Percentiles rank a stretch among this genome's conserved stretches.
Conservation (phyloP, 2,888 invertebrate genomes). For the Leptothorax acervorum region DNA sequence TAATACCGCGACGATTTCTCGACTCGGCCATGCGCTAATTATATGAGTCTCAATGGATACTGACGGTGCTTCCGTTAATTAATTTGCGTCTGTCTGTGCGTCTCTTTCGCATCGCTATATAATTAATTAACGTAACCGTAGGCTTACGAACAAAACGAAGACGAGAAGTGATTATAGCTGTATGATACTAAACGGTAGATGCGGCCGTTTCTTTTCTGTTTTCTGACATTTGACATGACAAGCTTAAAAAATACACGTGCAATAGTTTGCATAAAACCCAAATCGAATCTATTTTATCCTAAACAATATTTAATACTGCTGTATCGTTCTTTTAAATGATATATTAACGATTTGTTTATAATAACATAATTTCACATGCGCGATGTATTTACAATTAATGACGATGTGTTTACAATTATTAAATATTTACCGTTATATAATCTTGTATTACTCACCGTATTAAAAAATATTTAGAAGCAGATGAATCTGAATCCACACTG, state of each 20-base stretch:
- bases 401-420: neutral
- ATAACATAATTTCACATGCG: neutral
- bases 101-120: conserved; percentile 38
- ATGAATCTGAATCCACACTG: neutral
- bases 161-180: conserved; percentile 59
- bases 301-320: neutral
- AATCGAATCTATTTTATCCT: neutral
- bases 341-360: neutral
- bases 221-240: neutral
- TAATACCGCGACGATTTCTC: conserved; percentile 18
- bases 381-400: neutral
- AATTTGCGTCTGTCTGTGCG: conserved; percentile 57
- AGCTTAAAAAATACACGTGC: neutral
- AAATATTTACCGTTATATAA: neutral
- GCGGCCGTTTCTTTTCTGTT: neutral
- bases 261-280: neutral
- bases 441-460: neutral
- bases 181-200: neutral
- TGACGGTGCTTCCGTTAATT: conserved; percentile 62
- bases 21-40: conserved; percentile 45
- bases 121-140: conserved; percentile 63
- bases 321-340: neutral
- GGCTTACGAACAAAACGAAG: conserved; percentile 74
- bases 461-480: neutral
- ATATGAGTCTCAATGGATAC: conserved; percentile 18